Evolutionary conservation across 2,888 invertebrate species (phyloP).

Genomic region (Alcis repandata): DNA sequence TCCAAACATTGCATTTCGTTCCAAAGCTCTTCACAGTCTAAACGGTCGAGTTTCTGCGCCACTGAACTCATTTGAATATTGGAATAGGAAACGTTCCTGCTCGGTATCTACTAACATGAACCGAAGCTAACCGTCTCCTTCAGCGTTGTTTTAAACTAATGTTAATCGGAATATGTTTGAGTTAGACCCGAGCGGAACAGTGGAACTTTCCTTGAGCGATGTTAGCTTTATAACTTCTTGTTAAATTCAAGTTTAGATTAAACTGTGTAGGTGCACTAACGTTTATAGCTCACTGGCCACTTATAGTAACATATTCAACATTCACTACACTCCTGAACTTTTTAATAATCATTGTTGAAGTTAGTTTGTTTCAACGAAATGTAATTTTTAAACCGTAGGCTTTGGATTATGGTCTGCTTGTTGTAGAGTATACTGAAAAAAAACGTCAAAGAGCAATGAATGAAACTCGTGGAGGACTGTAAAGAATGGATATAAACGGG

Average conservation of each 20-base stretch:
- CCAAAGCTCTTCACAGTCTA: conserved; percentile 38
- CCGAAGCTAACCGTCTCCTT: background rate
- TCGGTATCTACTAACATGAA: conserved; percentile 15
- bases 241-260: conserved; percentile 65
- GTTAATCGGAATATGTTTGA: conserved; percentile 68
- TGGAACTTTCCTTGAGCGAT: conserved; percentile 42
- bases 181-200: conserved; percentile 61
- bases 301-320: too few species aligned
- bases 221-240: conserved; percentile 59
- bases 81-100: conserved; percentile 57
- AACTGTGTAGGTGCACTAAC: too few species aligned
- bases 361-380: too few species aligned
- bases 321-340: too few species aligned
- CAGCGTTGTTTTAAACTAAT: conserved; percentile 71
- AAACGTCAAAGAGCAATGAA: too few species aligned
- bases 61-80: conserved; percentile 76
- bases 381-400: too few species aligned
- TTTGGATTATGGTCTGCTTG: too few species aligned
- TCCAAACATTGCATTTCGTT: background rate
- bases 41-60: conserved; percentile 65
- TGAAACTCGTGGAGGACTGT: too few species aligned
- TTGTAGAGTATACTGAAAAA: too few species aligned
- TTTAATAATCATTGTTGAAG: too few species aligned
- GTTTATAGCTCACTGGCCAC: too few species aligned
- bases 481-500: too few species aligned